Evolutionary conservation across 1,140 invertebrate genomes (phyloP).

Genomic region (Lutraria rhynchaena): DNA sequence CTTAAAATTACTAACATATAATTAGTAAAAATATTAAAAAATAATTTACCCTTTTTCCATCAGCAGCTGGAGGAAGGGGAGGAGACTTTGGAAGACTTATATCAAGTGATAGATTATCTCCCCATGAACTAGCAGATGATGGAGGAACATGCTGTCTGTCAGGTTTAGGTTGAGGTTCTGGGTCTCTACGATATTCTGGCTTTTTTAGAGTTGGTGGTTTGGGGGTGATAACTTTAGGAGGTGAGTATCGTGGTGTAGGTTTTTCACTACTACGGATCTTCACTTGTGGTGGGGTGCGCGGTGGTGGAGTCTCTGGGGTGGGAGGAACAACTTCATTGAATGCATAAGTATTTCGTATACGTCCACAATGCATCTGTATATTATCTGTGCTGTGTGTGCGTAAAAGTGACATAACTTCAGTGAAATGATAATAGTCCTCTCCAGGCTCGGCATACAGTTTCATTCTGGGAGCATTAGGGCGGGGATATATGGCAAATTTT

Average conservation of each 20-base stretch:
- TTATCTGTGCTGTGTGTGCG: conserved; percentile 71
- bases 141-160: conserved; percentile 28
- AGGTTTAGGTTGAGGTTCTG: conserved; percentile 29
- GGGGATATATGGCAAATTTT: conserved; percentile 79
- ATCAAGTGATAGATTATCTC: conserved; percentile 69
- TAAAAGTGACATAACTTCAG: conserved; percentile 72
- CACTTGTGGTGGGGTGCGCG: conserved; percentile 44
- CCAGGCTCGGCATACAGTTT: conserved; percentile 76
- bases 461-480: conserved; percentile 77
- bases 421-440: conserved; percentile 76
- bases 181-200: not conserved
- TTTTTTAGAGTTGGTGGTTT: conserved; percentile 37
- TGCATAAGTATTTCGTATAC: conserved; percentile 72
- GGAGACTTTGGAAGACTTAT: conserved; percentile 66
- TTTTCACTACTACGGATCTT: conserved; percentile 44
- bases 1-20: too few relatives aligned
- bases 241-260: conserved; percentile 12
- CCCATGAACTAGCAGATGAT: conserved; percentile 69
- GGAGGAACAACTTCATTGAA: conserved; percentile 65
- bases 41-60: conserved; percentile 70
- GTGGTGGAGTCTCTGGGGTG: conserved; percentile 54
- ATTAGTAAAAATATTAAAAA: too few relatives aligned
- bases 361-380: conserved; percentile 79
- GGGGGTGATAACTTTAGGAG: not conserved
- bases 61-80: conserved; percentile 62